Conservation (phyloP, 1,140 invertebrate genomes). For the Drosophila ercepeae region DNA sequence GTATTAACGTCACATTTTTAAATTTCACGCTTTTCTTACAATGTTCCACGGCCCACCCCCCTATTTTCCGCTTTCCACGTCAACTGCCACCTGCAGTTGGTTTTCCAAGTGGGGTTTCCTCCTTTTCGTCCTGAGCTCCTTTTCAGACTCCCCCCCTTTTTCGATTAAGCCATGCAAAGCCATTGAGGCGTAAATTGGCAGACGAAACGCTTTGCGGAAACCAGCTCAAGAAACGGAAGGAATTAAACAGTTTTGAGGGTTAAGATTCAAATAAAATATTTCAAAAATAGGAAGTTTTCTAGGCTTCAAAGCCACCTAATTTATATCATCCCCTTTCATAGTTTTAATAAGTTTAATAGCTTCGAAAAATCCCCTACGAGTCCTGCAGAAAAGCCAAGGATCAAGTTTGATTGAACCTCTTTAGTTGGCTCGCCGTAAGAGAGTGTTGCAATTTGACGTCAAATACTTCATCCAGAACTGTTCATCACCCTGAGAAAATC, state of each 20-base stretch:
- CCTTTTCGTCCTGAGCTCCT: background rate
- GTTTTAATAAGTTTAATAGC: background rate
- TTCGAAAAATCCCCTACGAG: background rate
- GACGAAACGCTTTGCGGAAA: slow-evolving; percentile 38
- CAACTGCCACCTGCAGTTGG: slow-evolving; percentile 22
- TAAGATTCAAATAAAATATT: background rate
- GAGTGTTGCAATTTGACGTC: slow-evolving; percentile 34
- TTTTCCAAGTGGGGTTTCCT: background rate
- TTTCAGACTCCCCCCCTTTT: background rate
- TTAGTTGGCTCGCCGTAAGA: background rate
- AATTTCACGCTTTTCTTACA: slow-evolving; percentile 63
- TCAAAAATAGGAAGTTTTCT: too few species aligned
- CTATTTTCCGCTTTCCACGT: background rate
- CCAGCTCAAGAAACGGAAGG: slow-evolving; percentile 3
- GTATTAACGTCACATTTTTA: slow-evolving; percentile 76
- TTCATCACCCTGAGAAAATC: background rate
- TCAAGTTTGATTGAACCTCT: slow-evolving; percentile 14
- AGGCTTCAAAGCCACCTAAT: too few species aligned
- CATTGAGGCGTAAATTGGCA: slow-evolving; percentile 54
- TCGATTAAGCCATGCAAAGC: slow-evolving; percentile 36
- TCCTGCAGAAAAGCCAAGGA: slow-evolving; percentile 8
- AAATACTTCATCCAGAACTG: slow-evolving; percentile 23
- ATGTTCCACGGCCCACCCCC: background rate
- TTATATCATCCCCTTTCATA: too few species aligned
- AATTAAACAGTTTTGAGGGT: slow-evolving; percentile 9